Percentiles rank a stretch among this genome's conserved stretches.
Evolutionary conservation across 2,888 invertebrate species (phyloP).

Genomic region (Agrotis clavis): DNA sequence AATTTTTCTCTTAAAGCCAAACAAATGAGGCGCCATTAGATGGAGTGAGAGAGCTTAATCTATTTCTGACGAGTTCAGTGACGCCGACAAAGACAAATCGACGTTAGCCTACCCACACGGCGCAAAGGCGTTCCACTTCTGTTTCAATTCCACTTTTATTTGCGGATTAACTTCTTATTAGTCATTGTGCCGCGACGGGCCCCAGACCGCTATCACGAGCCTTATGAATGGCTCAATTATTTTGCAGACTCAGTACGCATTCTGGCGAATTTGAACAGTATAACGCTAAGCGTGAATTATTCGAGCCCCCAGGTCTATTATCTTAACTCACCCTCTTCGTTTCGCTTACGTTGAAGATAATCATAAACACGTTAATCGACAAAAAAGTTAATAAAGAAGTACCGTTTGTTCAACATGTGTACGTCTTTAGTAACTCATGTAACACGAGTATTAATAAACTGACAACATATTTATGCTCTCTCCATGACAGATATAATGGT

Average conservation of each 20-base stretch:
- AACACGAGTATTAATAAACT: conserved; percentile 82
- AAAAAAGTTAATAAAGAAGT: conserved; percentile 66
- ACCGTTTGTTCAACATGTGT: conserved; percentile 79
- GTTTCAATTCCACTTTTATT: conserved; percentile 91
- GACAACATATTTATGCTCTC: conserved; percentile 85
- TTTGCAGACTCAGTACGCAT: conserved; percentile 80
- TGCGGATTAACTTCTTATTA: conserved; percentile 92
- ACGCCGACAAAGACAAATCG: conserved; percentile 91
- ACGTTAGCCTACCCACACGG: conserved; percentile 91
- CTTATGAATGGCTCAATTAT: conserved; percentile 91
- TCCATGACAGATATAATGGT: conserved; percentile 79
- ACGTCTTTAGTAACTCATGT: conserved; percentile 74
- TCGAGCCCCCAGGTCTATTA: conserved; percentile 58
- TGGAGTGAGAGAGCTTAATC: conserved; percentile 91
- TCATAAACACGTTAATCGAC: conserved; percentile 71
- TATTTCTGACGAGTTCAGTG: conserved; percentile 92
- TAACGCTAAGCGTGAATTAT: conserved; percentile 68
- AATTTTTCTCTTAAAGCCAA: conserved; percentile 91
- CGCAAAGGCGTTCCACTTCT: conserved; percentile 89
- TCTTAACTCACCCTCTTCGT: conserved; percentile 50
- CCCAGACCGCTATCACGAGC: conserved; percentile 86
- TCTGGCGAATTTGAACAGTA: conserved; percentile 70
- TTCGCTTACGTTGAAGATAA: conserved; percentile 51
- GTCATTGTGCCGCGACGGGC: conserved; percentile 86
- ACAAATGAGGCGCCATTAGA: conserved; percentile 91